Conservation (phyloP, 2,797 vertebrate species). For the Nasua narica region DNA sequence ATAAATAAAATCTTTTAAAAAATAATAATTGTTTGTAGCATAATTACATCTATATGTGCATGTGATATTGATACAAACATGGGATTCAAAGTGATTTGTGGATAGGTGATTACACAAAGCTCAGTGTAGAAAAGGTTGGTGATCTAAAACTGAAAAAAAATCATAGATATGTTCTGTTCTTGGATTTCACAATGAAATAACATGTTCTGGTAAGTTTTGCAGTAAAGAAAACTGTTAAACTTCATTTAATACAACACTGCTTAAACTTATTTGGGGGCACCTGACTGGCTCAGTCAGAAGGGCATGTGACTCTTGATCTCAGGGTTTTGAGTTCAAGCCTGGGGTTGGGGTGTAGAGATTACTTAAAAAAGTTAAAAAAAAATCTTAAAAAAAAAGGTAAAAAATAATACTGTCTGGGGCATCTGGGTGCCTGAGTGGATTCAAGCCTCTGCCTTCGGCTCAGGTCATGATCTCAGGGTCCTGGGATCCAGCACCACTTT, state of each 20-base stretch:
- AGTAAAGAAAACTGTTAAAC: background rate
- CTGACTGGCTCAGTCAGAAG: too few relatives aligned
- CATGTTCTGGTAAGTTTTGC: background rate
- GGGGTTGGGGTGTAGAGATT: too few relatives aligned
- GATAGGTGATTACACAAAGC: background rate
- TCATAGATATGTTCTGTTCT: background rate
- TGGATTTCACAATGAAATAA: background rate
- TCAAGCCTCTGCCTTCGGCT: too few relatives aligned
- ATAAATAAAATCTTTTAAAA: too few relatives aligned
- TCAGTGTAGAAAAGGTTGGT: background rate
- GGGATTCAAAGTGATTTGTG: background rate
- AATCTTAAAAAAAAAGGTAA: too few relatives aligned
- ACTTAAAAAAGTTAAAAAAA: too few relatives aligned
- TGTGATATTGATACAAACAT: background rate
- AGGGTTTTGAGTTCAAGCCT: too few relatives aligned
- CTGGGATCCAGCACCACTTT: too few relatives aligned
- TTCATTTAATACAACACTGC: background rate
- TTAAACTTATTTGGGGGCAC: background rate
- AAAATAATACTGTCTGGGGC: too few relatives aligned
- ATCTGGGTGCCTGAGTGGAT: too few relatives aligned
- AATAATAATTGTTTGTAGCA: background rate
- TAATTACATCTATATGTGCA: background rate
- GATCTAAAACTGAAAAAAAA: background rate
- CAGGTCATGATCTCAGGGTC: too few relatives aligned
- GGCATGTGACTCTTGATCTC: too few relatives aligned